phyloP scores from a whole-genome alignment of 2,113 vertebrate species.

The Protobothrops flavoviridis region DNA sequence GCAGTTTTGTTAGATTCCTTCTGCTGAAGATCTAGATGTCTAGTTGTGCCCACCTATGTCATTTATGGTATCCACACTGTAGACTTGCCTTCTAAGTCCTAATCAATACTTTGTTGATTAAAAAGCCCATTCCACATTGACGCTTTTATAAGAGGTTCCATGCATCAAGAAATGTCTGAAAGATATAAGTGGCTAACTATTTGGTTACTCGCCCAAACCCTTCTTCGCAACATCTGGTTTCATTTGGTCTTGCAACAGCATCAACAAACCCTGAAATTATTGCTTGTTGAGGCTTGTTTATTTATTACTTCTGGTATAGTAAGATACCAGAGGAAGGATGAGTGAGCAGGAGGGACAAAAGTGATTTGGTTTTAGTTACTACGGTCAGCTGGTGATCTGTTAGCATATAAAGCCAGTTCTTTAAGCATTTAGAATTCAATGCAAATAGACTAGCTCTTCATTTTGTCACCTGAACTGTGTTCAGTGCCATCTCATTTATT shows the following conservation, averaged over 20 bases:
- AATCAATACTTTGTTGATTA: neutral
- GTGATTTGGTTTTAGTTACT: neutral
- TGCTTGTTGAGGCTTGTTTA: neutral
- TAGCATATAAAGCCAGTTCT: neutral
- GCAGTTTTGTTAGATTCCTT: neutral
- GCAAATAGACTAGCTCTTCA: accelerated
- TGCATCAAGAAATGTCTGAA: neutral
- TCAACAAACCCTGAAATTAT: neutral
- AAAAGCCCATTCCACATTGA: neutral
- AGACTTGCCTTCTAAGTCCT: neutral
- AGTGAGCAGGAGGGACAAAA: neutral
- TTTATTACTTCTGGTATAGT: neutral
- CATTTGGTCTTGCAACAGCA: neutral
- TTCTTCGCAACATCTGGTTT: neutral
- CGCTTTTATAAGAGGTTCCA: neutral
- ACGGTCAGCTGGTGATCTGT: neutral
- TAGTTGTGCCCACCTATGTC: neutral
- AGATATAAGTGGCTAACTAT: neutral
- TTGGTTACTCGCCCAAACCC: neutral
- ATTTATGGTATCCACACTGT: neutral
- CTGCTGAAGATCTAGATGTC: neutral
- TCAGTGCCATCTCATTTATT: neutral
- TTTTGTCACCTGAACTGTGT: neutral
- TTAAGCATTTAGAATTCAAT: neutral
- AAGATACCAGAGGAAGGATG: neutral